Evolutionary conservation across 2,113 vertebrate genomes (phyloP), one percentile per base, ranked within the genome.

Genomic region (Circaetus gallicus): DNA sequence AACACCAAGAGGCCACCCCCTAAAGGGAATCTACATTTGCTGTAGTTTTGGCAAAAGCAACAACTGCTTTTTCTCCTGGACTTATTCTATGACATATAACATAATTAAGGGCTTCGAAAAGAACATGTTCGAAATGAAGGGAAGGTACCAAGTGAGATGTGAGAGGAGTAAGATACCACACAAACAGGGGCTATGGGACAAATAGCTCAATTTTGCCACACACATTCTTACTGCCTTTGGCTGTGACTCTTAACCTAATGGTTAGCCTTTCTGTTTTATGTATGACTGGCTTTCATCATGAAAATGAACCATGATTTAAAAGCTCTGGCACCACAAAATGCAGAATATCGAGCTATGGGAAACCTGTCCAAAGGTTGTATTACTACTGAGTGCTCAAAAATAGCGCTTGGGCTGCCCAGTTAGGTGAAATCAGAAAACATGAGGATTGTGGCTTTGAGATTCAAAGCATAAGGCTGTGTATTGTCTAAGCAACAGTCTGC

Each of bases 241-340:
- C n/a, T 71, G 55, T 15, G 40, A 56, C 82, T 90, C 81, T 80
- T 56, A 93, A 63, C 63, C 47, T 89, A 63, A 38, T 49, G 19
- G 20, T 38, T 72, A 71, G 77, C 32, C 56, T 78, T 76, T 84
- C 86, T 63, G 58, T 16, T 90, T 89, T 79, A n/a, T 87, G 10
- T 38, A 67, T 90, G 58, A 61, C 92, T 94, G 74, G 36, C 74
- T 94, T 96, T 96, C 90, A 69, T 94, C 82, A 72, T 49, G 36
- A 65, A 87, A 94, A 90, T 69, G 74, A 82, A 49, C 42, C 74
- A 31, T 70, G 93, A 90, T 85, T 91, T 90, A 73, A 94, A 79
- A 76, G 71, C 79, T 86, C 53, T 1, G 0, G 29, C n/a, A 86
- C 67, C 71, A 77, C 45, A 65, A 66, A 88, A 66, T 72, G 55